phyloP scores from a whole-genome alignment of 2,888 invertebrate species.

The Lochmaea crataegi region DNA sequence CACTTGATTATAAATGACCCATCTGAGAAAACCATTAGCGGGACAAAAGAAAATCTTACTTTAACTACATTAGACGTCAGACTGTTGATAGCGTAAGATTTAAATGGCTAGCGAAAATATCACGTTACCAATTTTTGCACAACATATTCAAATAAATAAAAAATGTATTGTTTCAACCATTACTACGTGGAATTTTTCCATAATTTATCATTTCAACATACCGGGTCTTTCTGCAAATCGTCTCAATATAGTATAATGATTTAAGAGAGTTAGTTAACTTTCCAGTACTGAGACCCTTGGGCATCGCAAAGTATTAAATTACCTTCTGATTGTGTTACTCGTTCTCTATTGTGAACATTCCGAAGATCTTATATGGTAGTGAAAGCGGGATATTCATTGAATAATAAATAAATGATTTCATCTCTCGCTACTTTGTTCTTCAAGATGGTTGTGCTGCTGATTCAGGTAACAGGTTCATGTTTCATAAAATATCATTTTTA shows the following conservation, averaged over 20 bases:
- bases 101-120: neutral
- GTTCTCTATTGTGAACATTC: constrained; percentile 31
- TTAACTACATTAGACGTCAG: neutral
- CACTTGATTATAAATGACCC: constrained; percentile 15
- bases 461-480: neutral
- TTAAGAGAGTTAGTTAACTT: neutral
- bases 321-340: constrained; percentile 32
- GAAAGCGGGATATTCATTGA: constrained; percentile 3
- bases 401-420: constrained; percentile 10
- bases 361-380: constrained; percentile 22
- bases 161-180: too few relatives aligned
- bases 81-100: neutral
- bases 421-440: constrained; percentile 15
- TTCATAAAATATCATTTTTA: neutral
- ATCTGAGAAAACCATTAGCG: constrained; percentile 11
- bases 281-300: constrained; percentile 8
- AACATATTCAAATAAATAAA: too few relatives aligned
- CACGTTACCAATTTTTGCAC: too few relatives aligned
- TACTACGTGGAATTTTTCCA: too few relatives aligned
- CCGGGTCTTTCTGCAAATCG: neutral
- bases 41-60: constrained; percentile 13
- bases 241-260: neutral
- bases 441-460: neutral
- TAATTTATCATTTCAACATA: too few relatives aligned
- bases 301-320: constrained; percentile 21